These are phyloP conservation scores for Eupithecia exiguata DNA, from an alignment of 2,888 invertebrate species.

Conservation along the genomic window DNA sequence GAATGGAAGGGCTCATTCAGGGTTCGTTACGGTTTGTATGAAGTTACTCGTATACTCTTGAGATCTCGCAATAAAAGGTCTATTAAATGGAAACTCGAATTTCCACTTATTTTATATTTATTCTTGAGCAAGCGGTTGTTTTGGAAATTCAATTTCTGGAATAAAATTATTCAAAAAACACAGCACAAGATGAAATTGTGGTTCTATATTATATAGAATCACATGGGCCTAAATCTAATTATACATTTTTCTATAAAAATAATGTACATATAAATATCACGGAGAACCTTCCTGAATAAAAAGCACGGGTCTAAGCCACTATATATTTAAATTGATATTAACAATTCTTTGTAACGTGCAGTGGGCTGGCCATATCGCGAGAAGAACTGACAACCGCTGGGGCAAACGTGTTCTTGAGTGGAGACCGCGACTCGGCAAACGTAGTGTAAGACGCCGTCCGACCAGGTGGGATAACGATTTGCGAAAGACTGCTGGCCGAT, in stretches of 20 bases:
- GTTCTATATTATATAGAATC: no score
- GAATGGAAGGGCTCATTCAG: slow-evolving; percentile 15
- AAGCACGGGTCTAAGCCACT: not conserved
- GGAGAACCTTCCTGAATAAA: not conserved
- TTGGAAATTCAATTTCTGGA: not conserved
- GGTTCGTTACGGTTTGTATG: slow-evolving; percentile 15
- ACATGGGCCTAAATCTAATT: no score
- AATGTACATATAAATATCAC: not conserved
- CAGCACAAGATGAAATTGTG: not conserved
- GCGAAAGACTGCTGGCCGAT: no score
- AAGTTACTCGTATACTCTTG: slow-evolving; percentile 10
- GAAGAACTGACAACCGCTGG: no score
- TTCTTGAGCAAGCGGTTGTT: not conserved
- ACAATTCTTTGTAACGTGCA: no score
- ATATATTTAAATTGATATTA: no score
- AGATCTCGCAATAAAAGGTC: not conserved
- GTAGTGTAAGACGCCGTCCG: no score
- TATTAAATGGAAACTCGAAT: not conserved
- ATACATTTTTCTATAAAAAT: no score
- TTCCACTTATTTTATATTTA: not conserved
- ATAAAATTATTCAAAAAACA: not conserved
- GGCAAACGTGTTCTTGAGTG: no score
- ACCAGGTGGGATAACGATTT: no score
- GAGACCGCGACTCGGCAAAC: no score
- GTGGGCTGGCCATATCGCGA: no score